Evolutionary conservation across 2,113 vertebrate genomes (phyloP).

Genomic region (Xiphias gladius): DNA sequence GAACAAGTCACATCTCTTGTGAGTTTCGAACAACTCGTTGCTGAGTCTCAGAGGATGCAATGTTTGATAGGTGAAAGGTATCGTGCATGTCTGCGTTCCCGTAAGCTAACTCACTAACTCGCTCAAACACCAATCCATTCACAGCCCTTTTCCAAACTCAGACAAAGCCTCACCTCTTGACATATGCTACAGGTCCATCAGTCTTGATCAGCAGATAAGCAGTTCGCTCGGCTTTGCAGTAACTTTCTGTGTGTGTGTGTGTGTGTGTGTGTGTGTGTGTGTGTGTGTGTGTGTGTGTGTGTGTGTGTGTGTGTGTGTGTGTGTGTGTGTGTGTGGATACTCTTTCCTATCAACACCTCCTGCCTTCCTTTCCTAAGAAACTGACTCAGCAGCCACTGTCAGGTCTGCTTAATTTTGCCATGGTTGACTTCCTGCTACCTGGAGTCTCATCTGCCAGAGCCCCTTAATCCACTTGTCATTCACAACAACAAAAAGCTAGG

Average conservation of each 20-base stretch:
- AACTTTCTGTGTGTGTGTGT: constrained; percentile 27
- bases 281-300: background rate
- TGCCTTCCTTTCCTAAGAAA: constrained; percentile 58
- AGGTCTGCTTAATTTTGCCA: constrained; percentile 82
- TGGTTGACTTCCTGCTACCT: constrained; percentile 72
- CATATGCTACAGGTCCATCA: constrained; percentile 61
- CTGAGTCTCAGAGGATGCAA: constrained; percentile 18
- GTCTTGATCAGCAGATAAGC: constrained; percentile 57
- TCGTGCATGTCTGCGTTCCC: constrained; percentile 10
- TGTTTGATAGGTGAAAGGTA: constrained; percentile 21
- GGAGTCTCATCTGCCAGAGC: constrained; percentile 73
- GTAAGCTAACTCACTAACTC: constrained; percentile 29
- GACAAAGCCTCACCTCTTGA: constrained; percentile 40
- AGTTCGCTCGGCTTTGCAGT: constrained; percentile 55
- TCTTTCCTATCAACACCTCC: constrained; percentile 46
- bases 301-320: constrained; percentile 14
- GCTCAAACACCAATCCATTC: constrained; percentile 32
- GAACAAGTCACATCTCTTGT: constrained; percentile 2
- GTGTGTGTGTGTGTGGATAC: constrained; percentile 12
- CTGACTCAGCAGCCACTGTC: constrained; percentile 86
- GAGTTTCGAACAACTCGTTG: constrained; percentile 46
- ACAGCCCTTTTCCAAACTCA: constrained; percentile 16
- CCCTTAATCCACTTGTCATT: constrained; percentile 82
- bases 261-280: constrained; percentile 3
- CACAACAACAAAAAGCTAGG: constrained; percentile 73